Base-by-base conservation (phyloP, 2,888 invertebrate species). In the Cerastis rubricosa region DNA sequence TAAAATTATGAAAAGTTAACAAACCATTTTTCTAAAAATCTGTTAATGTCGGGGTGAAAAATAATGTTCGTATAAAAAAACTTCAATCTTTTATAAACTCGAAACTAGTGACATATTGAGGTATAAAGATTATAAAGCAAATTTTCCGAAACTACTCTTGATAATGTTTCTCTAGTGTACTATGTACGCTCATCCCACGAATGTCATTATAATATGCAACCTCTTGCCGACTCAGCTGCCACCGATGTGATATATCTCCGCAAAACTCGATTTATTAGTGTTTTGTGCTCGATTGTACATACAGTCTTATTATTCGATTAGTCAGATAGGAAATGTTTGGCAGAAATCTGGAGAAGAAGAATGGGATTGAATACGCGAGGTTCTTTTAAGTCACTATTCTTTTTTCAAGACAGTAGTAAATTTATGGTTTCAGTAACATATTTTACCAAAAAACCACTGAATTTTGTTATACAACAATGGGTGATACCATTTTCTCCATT, bases 81-180 rank as follows among this genome's bases (percentile, higher is more conserved):
- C 35, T 35, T 22, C 0, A 63, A 40, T 40, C 63, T 6, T 14
- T 40, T 12, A 2, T 0, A 22, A 35, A 63, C 40, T 2, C 40
- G 22, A 63, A 63, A 22, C 40, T n/a, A 6, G 7, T 22, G n/a
- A 63, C 14, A 1, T 40, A 40, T 40, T 40, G 7, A n/a, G n/a
- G 5, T 11, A 5, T 22, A 11, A 63, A 40, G 63, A 63, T 14
- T 6, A 17, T 59, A 29, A 59, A 29, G 22, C 54, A 54, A n/a
- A 11, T 22, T 40, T 63, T 22, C 40, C 22, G 6, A 63, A 63
- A 63, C 11, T 63, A 12, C 22, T 63, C 22, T 12, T 63, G 40
- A 93, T 95, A 95, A 95, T 95, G 94, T 54, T 54, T 54, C 54
- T n/a, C 54, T n/a, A n/a, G 94, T 95, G 95, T 95, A 89, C 87